Evolutionary conservation across 1,140 invertebrate genomes (phyloP).

Genomic region (Anastatus disparis): DNA sequence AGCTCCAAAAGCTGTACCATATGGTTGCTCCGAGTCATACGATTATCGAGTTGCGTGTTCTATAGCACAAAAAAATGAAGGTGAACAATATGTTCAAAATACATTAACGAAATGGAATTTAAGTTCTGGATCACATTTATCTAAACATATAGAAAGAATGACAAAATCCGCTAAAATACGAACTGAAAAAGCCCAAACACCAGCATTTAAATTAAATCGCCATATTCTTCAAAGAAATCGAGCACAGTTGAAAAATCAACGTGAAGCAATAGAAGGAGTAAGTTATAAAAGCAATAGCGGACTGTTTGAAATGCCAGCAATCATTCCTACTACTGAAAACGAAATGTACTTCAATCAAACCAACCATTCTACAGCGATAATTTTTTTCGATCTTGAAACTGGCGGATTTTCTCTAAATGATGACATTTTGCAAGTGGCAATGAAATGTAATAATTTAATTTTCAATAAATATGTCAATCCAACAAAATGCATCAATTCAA

Average conservation of each 20-base stretch:
- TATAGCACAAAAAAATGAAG: constrained; percentile 33
- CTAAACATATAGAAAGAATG: constrained; percentile 18
- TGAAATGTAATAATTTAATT: background rate
- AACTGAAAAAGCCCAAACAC: background rate
- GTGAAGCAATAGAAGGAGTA: constrained; percentile 22
- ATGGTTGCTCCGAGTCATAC: constrained; percentile 29
- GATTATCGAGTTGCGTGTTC: constrained; percentile 22
- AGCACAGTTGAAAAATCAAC: constrained; percentile 14
- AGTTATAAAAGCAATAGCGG: constrained; percentile 32
- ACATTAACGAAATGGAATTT: constrained; percentile 6
- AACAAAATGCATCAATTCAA: background rate
- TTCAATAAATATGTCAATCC: constrained; percentile 28
- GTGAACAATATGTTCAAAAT: constrained; percentile 34
- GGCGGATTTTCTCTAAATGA: constrained; percentile 4
- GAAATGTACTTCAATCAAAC: too few species aligned
- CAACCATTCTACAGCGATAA: constrained; percentile 4
- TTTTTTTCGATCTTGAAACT: constrained; percentile 36
- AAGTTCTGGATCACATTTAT: constrained; percentile 31
- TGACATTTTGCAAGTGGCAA: constrained; percentile 36
- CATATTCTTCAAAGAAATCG: background rate
- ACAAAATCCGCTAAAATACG: constrained; percentile 16
- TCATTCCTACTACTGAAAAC: background rate
- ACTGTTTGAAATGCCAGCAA: constrained; percentile 5
- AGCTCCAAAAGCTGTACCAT: constrained; percentile 33
- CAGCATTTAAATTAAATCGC: constrained; percentile 15